Percentiles rank a stretch among this genome's conserved stretches.
Conservation (phyloP, 53 echinoderm and acorn worm species). For the Henricia sp. region DNA sequence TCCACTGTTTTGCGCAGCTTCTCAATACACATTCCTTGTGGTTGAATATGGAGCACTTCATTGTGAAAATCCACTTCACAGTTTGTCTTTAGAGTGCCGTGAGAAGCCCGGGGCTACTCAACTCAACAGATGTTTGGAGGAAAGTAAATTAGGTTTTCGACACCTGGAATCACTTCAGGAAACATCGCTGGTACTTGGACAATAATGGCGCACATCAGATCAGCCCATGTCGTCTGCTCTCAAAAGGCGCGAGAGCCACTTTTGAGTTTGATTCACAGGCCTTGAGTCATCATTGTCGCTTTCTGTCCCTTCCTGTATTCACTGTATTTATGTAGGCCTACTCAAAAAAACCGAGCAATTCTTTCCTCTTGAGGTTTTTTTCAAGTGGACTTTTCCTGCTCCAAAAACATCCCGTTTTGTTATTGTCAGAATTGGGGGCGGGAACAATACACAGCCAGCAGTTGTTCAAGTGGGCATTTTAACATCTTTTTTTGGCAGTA, state of each 20-base stretch:
- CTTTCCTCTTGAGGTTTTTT: neutral
- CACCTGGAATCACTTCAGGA: slow-evolving; percentile 50
- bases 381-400: slow-evolving; percentile 1
- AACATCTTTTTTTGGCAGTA: neutral
- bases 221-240: neutral
- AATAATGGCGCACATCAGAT: neutral
- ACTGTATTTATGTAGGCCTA: slow-evolving; percentile 13
- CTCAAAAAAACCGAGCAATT: slow-evolving; percentile 1
- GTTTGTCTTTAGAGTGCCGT: slow-evolving; percentile 3
- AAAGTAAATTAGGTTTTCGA: neutral
- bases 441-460: neutral
- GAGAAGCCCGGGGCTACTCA: neutral
- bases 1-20: no score
- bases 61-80: neutral
- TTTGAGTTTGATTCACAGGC: slow-evolving; percentile 7
- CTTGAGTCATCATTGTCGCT: slow-evolving; percentile 45
- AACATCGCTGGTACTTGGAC: neutral
- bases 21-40: no score
- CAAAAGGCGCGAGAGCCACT: slow-evolving; percentile 36
- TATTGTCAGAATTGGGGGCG: neutral
- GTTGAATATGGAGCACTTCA: no score
- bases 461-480: neutral
- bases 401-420: no score
- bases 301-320: neutral
- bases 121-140: slow-evolving; percentile 33